Conservation (phyloP, 2,888 invertebrate genomes). For the Clostera curtula region DNA sequence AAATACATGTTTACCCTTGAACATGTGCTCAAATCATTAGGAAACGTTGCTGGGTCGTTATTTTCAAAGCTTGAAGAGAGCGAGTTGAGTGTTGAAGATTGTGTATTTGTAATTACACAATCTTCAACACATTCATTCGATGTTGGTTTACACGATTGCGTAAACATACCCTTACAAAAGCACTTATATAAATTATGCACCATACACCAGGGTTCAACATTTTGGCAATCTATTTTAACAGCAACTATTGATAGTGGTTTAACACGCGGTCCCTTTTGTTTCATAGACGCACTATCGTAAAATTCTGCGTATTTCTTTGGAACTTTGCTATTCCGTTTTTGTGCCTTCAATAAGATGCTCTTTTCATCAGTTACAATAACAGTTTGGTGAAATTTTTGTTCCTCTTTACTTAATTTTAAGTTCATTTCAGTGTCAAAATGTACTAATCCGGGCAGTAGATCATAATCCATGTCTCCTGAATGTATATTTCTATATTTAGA, state of each 20-base stretch:
- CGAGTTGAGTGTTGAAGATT: too few relatives aligned
- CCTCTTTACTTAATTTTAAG: constrained; percentile 77
- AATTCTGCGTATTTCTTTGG: constrained; percentile 78
- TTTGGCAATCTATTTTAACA: constrained; percentile 42
- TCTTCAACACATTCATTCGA: constrained; percentile 5
- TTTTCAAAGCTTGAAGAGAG: not conserved
- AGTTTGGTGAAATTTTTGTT: constrained; percentile 83
- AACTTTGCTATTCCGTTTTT: constrained; percentile 73
- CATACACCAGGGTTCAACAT: constrained; percentile 79
- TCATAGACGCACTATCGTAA: constrained; percentile 42
- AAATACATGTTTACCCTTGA: constrained; percentile 36
- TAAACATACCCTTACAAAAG: constrained; percentile 73
- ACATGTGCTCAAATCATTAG: too few relatives aligned
- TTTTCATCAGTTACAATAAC: constrained; percentile 79
- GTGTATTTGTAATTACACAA: too few relatives aligned
- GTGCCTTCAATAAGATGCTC: constrained; percentile 76
- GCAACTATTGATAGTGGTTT: constrained; percentile 32
- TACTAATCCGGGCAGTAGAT: constrained; percentile 43
- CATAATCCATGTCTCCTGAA: constrained; percentile 30
- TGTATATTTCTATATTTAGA: constrained; percentile 38
- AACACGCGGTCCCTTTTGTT: constrained; percentile 27
- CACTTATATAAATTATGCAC: constrained; percentile 79
- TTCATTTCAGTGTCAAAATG: constrained; percentile 67
- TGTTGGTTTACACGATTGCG: constrained; percentile 13
- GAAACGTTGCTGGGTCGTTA: too few relatives aligned